phyloP scores from a whole-genome alignment of 2,113 vertebrate genomes.

The Anguilla rostrata region DNA sequence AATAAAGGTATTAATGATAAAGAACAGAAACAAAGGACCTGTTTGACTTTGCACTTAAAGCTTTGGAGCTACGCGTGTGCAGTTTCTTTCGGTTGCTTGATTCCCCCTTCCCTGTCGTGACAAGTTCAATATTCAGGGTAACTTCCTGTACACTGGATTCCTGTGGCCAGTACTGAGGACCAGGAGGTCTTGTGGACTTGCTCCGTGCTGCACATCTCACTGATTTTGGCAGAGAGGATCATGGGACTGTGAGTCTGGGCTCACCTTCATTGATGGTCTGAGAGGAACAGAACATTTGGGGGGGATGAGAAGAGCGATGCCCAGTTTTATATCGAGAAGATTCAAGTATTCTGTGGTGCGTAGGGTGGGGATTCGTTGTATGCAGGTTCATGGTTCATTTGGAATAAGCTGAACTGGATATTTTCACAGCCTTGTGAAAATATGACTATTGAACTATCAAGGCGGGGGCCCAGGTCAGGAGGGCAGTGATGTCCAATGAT shows the following conservation, averaged over 20 bases:
- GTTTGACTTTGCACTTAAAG: conserved; percentile 62
- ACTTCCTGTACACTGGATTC: conserved; percentile 78
- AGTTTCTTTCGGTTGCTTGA: conserved; percentile 23
- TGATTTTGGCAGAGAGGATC: neutral
- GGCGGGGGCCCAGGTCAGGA: neutral
- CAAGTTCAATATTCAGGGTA: conserved; percentile 16
- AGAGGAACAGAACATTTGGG: neutral
- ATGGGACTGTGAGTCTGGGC: neutral
- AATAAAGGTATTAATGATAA: neutral
- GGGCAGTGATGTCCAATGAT: neutral
- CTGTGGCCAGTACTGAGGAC: conserved; percentile 53
- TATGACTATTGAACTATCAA: neutral
- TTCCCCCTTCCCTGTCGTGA: neutral
- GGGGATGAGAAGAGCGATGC: neutral
- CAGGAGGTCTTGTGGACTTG: conserved; percentile 8
- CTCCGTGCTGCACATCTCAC: neutral
- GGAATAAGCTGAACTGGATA: conserved; percentile 36
- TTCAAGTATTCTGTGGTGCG: neutral
- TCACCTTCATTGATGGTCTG: neutral
- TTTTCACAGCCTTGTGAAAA: neutral
- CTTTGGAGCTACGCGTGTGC: conserved; percentile 34
- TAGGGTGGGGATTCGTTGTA: neutral
- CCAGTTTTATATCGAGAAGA: neutral
- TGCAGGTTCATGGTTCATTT: neutral
- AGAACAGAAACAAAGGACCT: conserved; percentile 38